A percentile compares a stretch with the other conserved stretches of the same genome.
phyloP scores from a whole-genome alignment of 1,140 invertebrate genomes.

The Papilio dardanus region DNA sequence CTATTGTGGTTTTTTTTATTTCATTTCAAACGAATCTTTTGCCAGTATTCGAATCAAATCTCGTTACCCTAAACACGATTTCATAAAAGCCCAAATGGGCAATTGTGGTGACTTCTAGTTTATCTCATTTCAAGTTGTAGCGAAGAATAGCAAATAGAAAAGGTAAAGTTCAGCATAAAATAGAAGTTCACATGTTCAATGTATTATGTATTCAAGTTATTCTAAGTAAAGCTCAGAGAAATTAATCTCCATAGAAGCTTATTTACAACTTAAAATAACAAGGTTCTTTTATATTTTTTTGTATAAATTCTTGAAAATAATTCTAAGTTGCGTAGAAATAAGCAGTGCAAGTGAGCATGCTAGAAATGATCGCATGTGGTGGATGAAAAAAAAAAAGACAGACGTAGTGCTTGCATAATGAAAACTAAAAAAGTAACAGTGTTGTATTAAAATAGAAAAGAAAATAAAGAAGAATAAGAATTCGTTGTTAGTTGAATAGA shows the following conservation, averaged over 20 bases:
- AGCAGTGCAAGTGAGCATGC: slow-evolving; percentile 2
- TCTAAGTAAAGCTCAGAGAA: background rate
- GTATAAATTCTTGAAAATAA: background rate
- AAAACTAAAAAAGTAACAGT: background rate
- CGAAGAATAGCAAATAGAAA: background rate
- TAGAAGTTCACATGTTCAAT: background rate
- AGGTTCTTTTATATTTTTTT: background rate
- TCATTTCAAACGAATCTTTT: background rate
- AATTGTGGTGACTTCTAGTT: background rate
- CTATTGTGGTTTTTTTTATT: too few relatives aligned
- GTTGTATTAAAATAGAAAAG: background rate
- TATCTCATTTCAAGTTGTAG: background rate
- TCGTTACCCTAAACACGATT: background rate
- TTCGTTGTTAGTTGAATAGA: background rate
- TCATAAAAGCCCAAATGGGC: too few relatives aligned
- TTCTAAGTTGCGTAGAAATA: background rate
- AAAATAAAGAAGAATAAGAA: background rate
- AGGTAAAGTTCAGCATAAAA: background rate
- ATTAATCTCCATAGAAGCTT: background rate
- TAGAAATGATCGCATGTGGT: background rate
- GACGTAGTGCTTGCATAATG: background rate
- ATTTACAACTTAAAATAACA: background rate
- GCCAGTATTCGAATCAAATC: background rate
- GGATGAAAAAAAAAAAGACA: background rate
- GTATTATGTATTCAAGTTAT: too few relatives aligned